These are phyloP conservation scores for Microcebus lehilahytsara DNA, from an alignment of 2,113 vertebrate genomes.

Conservation along the genomic window DNA sequence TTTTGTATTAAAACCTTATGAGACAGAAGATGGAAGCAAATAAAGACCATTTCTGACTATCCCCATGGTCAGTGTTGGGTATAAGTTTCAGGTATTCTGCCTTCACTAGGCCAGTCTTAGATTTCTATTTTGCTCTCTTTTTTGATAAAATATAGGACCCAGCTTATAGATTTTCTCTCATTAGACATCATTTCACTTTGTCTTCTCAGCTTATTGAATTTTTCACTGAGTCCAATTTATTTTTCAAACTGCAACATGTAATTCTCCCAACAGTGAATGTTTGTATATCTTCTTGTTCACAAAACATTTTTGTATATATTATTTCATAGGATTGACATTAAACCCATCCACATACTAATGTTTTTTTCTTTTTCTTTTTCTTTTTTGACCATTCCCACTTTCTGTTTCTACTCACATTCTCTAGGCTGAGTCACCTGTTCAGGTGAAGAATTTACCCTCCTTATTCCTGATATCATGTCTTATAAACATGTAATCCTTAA, in stretches of 20 bases:
- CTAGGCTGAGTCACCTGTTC: too few species aligned
- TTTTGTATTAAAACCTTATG: background rate
- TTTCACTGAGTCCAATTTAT: background rate
- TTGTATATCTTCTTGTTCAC: background rate
- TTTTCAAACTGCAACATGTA: background rate
- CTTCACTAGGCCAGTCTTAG: background rate
- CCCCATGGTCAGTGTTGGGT: fast-evolving
- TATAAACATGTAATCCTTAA: background rate
- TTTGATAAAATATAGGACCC: background rate
- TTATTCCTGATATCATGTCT: background rate
- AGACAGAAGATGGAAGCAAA: background rate
- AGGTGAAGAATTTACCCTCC: background rate
- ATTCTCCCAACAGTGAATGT: background rate
- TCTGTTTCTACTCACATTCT: background rate
- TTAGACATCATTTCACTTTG: background rate
- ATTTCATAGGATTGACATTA: background rate
- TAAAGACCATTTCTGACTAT: background rate
- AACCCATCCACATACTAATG: too few species aligned
- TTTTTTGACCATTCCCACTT: background rate
- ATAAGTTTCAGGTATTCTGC: background rate
- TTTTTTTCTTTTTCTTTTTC: background rate
- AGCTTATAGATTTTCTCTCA: background rate
- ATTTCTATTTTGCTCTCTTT: background rate
- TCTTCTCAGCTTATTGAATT: background rate
- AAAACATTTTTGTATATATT: background rate